Evolutionary conservation across 2,888 invertebrate genomes (phyloP), one percentile per base, ranked within the genome.

Genomic region (Trichogramma dendrolimi): DNA sequence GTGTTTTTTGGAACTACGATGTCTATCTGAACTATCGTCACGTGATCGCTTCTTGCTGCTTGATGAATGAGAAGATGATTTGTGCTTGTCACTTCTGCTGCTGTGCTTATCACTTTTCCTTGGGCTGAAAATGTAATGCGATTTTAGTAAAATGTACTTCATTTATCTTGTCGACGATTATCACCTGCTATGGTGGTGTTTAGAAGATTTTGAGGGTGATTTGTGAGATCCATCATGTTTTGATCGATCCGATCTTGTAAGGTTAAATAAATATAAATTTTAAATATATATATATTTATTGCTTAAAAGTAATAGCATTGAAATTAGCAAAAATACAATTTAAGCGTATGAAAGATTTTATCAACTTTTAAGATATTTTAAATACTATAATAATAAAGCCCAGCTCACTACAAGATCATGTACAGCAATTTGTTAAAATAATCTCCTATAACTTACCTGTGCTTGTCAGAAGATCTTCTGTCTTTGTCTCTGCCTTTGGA

Each of bases 31-130:
- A 74, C 89, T 89, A 69, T 88, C 89, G 63, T 92, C 91, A 39
- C 91, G 85, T 47, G 89, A 85, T 50, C 92, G 85, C 78, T 92
- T 93, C 72, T 83, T 86, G 71, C 83, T 83, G 67, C 78, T 81
- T 71, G 85, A 76, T 48, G 77, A 74, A 39, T 76, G 79, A 52
- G 76, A 77, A 49, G 83, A 81, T n/a, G 77, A 79, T 61, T 72
- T 78, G 68, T 75, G 74, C 79, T 83, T 82, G 65, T 83, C 69
- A 56, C 64, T 54, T 6, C 58, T 60, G 57, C 58, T 81, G 79
- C 7, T 68, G 69, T 66, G 72, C 70, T 67, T 75, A 60, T 78
- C 76, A 65, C 76, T 78, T 69, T 81, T 82, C 61, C 79, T 80
- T 42, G 81, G 80, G 60, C 81, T 81, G 68, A 51, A 70, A 68